Evolutionary conservation across 2,888 invertebrate species (phyloP).

Genomic region (Microdon myrmicae): DNA sequence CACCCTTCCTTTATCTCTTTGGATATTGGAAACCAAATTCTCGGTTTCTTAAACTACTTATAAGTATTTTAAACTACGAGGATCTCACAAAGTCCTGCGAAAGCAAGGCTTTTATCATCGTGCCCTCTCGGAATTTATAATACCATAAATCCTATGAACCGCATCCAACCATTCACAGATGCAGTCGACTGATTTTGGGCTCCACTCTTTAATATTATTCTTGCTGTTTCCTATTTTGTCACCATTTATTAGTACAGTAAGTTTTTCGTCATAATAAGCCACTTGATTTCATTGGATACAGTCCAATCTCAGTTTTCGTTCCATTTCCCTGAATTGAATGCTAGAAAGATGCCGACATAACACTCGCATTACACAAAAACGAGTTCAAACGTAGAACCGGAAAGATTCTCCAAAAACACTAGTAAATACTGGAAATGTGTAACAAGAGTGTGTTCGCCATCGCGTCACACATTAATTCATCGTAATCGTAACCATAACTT

Average conservation of each 20-base stretch:
- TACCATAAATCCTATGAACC: no score
- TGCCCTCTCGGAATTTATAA: no score
- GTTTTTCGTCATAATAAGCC: constrained; percentile 19
- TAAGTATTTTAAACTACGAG: no score
- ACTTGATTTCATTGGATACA: constrained; percentile 33
- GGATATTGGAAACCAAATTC: no score
- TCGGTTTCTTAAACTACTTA: no score
- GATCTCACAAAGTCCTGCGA: no score
- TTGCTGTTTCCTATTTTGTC: no score
- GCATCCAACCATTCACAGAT: constrained; percentile 37
- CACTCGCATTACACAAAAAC: no score
- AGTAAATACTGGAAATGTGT: constrained; percentile 32
- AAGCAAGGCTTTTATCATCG: no score
- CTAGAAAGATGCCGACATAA: constrained; percentile 6
- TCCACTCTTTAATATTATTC: constrained; percentile 41
- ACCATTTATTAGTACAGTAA: no score
- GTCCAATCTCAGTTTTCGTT: constrained; percentile 11
- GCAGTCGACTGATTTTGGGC: constrained; percentile 42
- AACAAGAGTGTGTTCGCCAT: constrained; percentile 34
- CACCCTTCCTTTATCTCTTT: no score
- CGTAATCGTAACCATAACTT: constrained; percentile 51
- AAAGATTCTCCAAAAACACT: constrained; percentile 32
- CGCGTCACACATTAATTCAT: constrained; percentile 51
- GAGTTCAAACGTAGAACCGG: constrained; percentile 12
- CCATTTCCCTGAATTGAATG: constrained; percentile 5